These are phyloP conservation scores for Volucella inflata DNA, from an alignment of 2,888 invertebrate genomes.

Conservation along the genomic window DNA sequence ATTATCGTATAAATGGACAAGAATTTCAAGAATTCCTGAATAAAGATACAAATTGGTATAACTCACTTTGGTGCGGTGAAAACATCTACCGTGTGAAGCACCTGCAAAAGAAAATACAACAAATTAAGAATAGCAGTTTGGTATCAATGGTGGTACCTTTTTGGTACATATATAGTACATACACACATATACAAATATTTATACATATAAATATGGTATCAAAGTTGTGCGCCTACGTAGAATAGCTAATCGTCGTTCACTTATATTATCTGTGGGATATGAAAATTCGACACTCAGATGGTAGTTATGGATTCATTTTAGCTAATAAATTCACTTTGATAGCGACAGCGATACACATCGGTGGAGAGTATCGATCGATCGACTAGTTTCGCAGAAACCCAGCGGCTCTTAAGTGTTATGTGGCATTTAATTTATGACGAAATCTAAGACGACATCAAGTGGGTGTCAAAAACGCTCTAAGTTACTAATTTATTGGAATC, in stretches of 20 bases:
- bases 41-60: slow-evolving; percentile 59
- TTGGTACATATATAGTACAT: no score
- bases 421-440: slow-evolving; percentile 30
- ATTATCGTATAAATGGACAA: slow-evolving; percentile 57
- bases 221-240: slow-evolving; percentile 52
- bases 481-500: slow-evolving; percentile 17
- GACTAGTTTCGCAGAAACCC: slow-evolving; percentile 24
- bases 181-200: slow-evolving; percentile 16
- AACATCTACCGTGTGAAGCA: slow-evolving; percentile 69
- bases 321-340: slow-evolving; percentile 48
- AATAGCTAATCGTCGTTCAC: slow-evolving; percentile 43
- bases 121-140: neutral
- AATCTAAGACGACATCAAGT: slow-evolving; percentile 11
- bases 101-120: slow-evolving; percentile 51
- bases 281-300: slow-evolving; percentile 44
- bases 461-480: slow-evolving; percentile 21
- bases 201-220: slow-evolving; percentile 18
- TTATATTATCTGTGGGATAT: slow-evolving; percentile 17
- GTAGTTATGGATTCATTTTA: slow-evolving; percentile 36
- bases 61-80: slow-evolving; percentile 70
- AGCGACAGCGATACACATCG: slow-evolving; percentile 6
- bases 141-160: no score
- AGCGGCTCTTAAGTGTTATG: neutral
- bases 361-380: slow-evolving; percentile 2
- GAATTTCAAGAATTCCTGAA: slow-evolving; percentile 60